Evolutionary conservation across 2,113 vertebrate genomes (phyloP).

Genomic region (Haemorhous mexicanus): DNA sequence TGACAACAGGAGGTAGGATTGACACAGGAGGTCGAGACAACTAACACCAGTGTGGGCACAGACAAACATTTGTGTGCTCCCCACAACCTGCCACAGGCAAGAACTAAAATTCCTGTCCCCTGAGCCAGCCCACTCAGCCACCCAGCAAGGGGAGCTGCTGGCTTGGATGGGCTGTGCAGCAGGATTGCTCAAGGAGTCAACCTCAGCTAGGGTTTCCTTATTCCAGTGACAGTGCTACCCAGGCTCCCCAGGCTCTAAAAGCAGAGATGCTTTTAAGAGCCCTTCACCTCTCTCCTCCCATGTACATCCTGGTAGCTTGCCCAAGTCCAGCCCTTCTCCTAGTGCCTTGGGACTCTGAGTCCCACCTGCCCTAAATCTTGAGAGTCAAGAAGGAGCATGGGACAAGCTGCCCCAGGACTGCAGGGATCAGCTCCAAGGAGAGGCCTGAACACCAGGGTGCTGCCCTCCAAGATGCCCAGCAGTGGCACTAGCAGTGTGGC

Average conservation of each 20-base stretch:
- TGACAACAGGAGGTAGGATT: neutral
- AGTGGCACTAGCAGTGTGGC: neutral
- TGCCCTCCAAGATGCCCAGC: neutral
- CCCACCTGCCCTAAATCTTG: slow-evolving; percentile 5
- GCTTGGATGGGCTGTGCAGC: neutral
- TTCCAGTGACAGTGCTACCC: neutral
- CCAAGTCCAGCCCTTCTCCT: neutral
- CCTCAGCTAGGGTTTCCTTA: neutral
- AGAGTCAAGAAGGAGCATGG: neutral
- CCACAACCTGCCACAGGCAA: neutral
- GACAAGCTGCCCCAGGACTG: neutral
- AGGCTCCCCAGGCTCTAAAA: neutral
- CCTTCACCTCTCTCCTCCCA: neutral
- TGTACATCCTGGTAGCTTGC: neutral
- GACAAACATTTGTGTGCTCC: neutral
- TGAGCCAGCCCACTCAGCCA: neutral
- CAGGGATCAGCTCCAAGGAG: neutral
- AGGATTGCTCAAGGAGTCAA: neutral
- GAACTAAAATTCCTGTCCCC: neutral
- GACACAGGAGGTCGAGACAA: neutral
- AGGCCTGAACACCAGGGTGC: neutral
- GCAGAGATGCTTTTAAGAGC: neutral
- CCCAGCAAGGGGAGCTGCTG: neutral
- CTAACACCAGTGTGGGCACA: neutral
- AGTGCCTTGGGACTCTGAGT: neutral